A percentile compares a stretch with the other conserved stretches of the same genome.
These are phyloP conservation scores for Mesocricetus auratus DNA, from an alignment of 2,113 vertebrate species.

Conservation along the genomic window DNA sequence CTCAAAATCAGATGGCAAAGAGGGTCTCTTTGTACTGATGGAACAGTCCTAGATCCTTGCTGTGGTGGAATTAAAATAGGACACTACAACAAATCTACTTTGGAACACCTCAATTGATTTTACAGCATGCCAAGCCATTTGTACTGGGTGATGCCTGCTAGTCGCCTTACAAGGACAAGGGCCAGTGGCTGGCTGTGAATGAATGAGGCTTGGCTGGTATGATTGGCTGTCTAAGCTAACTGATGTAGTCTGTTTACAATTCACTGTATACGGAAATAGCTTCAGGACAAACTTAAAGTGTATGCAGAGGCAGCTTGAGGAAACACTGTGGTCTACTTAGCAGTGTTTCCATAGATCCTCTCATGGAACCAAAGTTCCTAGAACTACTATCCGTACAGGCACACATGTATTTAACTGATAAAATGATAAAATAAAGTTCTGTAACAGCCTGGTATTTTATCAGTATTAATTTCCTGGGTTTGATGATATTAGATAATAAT, in stretches of 20 bases:
- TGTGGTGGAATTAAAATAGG: not conserved
- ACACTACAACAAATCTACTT: not conserved
- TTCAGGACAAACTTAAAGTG: not conserved
- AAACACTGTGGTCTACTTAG: not conserved
- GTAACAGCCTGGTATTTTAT: not conserved
- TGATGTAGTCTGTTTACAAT: not conserved
- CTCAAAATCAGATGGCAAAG: not conserved
- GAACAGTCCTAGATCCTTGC: not conserved
- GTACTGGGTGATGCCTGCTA: not conserved
- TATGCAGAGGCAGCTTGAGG: not conserved
- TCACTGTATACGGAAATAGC: not conserved
- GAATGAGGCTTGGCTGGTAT: not conserved
- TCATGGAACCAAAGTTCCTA: not conserved
- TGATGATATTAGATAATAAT: not conserved
- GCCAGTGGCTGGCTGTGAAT: not conserved
- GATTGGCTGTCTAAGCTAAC: not conserved
- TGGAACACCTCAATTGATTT: not conserved
- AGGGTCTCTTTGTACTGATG: not conserved
- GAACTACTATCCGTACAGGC: not conserved
- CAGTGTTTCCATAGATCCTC: not conserved
- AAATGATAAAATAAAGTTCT: not conserved
- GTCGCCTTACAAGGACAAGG: not conserved
- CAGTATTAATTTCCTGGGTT: not conserved
- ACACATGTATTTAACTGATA: not conserved
- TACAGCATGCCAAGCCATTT: not conserved